A percentile compares a stretch with the other conserved stretches of the same genome.
phyloP scores from a whole-genome alignment of 1,140 invertebrate species.

The Magallana angulata region DNA sequence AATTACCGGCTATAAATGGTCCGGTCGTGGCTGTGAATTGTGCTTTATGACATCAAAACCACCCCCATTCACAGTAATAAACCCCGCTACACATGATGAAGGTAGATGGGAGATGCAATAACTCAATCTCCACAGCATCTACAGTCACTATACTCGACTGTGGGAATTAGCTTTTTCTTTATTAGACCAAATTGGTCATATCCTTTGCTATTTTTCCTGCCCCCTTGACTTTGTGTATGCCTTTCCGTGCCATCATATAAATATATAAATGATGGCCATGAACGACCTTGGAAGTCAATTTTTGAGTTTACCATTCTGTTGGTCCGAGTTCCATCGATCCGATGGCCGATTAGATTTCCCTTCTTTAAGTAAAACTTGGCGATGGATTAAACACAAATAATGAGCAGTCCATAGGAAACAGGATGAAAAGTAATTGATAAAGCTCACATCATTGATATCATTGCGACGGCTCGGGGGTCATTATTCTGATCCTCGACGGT shows the following conservation, averaged over 20 bases:
- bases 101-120: background rate
- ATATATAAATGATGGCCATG: background rate
- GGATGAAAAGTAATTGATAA: conserved; percentile 4
- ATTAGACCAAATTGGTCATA: background rate
- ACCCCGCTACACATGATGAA: background rate
- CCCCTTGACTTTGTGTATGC: background rate
- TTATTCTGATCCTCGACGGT: conserved; percentile 1
- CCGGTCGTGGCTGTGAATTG: background rate
- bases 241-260: background rate
- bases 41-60: background rate
- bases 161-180: background rate
- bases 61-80: background rate
- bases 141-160: background rate
- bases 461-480: background rate
- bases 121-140: background rate
- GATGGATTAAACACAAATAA: conserved; percentile 29
- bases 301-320: background rate
- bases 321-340: background rate
- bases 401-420: conserved; percentile 1
- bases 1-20: background rate
- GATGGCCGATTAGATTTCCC: background rate
- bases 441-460: conserved; percentile 14
- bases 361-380: conserved; percentile 13
- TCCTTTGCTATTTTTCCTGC: background rate
- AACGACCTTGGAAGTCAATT: background rate